Percentiles rank a stretch among this genome's conserved stretches.
These are phyloP conservation scores for Pagetopsis macropterus DNA, from an alignment of 2,797 vertebrate species.

Conservation along the genomic window DNA sequence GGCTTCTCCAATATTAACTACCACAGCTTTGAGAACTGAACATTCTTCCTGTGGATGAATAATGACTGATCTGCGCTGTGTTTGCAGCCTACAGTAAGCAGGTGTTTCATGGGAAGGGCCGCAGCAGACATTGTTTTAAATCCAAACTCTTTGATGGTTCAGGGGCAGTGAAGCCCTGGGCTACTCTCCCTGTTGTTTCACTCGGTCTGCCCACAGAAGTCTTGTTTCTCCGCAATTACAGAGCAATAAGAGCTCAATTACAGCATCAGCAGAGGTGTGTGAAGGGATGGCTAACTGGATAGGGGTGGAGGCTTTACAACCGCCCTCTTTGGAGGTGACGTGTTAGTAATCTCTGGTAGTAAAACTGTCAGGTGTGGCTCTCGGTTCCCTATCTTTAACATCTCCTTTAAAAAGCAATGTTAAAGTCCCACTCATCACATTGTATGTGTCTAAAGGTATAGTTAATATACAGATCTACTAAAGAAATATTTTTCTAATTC, in stretches of 20 bases:
- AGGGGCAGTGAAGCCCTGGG: constrained; percentile 41
- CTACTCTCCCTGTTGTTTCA: constrained; percentile 46
- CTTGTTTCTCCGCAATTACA: constrained; percentile 76
- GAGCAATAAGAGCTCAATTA: constrained; percentile 77
- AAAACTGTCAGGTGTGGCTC: constrained; percentile 57
- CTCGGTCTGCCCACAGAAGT: constrained; percentile 52
- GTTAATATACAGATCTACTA: not conserved
- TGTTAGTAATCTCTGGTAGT: constrained; percentile 60
- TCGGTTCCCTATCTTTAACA: constrained; percentile 12
- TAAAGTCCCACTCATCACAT: not conserved
- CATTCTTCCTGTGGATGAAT: constrained; percentile 7
- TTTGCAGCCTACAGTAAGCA: constrained; percentile 51
- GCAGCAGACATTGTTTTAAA: constrained; percentile 54
- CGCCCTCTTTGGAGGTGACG: constrained; percentile 60
- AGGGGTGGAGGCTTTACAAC: constrained; percentile 63
- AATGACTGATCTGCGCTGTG: constrained; percentile 38
- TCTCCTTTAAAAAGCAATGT: not conserved
- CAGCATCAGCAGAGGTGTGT: constrained; percentile 75
- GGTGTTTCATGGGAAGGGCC: constrained; percentile 66
- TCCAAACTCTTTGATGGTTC: constrained; percentile 70
- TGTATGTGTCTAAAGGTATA: constrained; percentile 17
- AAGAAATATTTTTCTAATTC: not conserved
- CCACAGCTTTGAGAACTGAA: not conserved
- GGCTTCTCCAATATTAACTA: too few relatives aligned
- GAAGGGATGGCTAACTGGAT: constrained; percentile 63